phyloP scores from a whole-genome alignment of 2,797 vertebrate genomes.

The Anguilla obscura region DNA sequence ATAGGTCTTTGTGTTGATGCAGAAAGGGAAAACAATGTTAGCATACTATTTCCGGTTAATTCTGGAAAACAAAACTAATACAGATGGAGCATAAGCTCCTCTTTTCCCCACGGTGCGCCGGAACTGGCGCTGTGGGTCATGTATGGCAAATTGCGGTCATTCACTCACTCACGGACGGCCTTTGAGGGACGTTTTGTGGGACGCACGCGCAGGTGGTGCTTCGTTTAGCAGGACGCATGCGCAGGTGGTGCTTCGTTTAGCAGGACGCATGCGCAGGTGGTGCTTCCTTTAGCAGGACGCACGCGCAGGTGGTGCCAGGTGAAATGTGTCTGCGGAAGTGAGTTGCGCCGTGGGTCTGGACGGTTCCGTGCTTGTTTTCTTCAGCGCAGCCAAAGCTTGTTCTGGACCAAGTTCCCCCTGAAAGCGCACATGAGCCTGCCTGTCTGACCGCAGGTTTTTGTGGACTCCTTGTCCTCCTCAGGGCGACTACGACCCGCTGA shows the following conservation, averaged over 20 bases:
- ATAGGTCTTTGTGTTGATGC: not conserved
- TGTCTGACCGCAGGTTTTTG: not conserved
- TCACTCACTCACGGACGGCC: too few species aligned
- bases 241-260: too few species aligned
- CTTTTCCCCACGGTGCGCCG: not conserved
- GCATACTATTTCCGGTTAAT: not conserved
- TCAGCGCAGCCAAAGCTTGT: not conserved
- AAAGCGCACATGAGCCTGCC: not conserved
- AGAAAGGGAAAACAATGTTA: not conserved
- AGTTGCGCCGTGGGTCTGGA: too few species aligned
- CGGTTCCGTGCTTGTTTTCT: not conserved
- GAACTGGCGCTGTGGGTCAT: too few species aligned
- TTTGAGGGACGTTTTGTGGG: too few species aligned
- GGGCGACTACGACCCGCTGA: conserved; percentile 88
- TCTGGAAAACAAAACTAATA: not conserved
- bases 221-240: too few species aligned
- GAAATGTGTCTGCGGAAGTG: too few species aligned
- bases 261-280: too few species aligned
- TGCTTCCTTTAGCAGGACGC: too few species aligned
- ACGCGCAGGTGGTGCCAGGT: too few species aligned
- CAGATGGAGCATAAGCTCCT: not conserved
- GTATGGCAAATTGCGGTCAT: too few species aligned
- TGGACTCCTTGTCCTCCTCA: conserved; percentile 46
- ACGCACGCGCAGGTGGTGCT: too few species aligned
- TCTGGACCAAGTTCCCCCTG: not conserved